phyloP scores from a whole-genome alignment of 2,797 vertebrate genomes.

The Falco columbarius region DNA sequence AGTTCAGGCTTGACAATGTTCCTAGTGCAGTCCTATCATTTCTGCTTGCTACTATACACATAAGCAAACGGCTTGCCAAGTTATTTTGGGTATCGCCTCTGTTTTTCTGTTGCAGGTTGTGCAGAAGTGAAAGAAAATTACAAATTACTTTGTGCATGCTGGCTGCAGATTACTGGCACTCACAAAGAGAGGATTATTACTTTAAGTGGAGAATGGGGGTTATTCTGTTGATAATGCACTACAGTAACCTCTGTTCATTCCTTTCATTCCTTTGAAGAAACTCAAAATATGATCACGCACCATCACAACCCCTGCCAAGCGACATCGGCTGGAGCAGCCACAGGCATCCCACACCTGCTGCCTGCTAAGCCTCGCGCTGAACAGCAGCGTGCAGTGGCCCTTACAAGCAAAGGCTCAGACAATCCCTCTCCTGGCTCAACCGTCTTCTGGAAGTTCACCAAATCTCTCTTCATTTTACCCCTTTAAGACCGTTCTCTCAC shows the following conservation, averaged over 20 bases:
- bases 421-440: slow-evolving; percentile 31
- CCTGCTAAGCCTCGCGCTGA: not conserved
- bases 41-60: not conserved
- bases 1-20: not conserved
- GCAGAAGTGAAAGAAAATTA: slow-evolving; percentile 47
- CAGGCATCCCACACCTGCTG: slow-evolving; percentile 56
- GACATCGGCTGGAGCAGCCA: not conserved
- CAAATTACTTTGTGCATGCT: not conserved
- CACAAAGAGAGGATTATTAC: slow-evolving; percentile 65
- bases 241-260: slow-evolving; percentile 67
- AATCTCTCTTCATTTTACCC: not conserved
- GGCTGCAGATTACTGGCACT: slow-evolving; percentile 22
- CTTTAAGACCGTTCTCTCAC: not conserved
- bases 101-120: slow-evolving; percentile 33
- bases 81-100: not conserved
- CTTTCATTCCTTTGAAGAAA: slow-evolving; percentile 70
- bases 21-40: not conserved
- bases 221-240: slow-evolving; percentile 37
- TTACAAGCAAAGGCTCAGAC: slow-evolving; percentile 18
- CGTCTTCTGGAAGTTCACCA: slow-evolving; percentile 35
- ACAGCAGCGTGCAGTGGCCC: slow-evolving; percentile 5
- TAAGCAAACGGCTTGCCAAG: not conserved
- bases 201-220: slow-evolving; percentile 28
- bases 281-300: not conserved
- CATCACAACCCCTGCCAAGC: slow-evolving; percentile 30